Evolutionary conservation across 2,888 invertebrate species (phyloP), one percentile per base, ranked within the genome.

Genomic region (Melanotus villosus): DNA sequence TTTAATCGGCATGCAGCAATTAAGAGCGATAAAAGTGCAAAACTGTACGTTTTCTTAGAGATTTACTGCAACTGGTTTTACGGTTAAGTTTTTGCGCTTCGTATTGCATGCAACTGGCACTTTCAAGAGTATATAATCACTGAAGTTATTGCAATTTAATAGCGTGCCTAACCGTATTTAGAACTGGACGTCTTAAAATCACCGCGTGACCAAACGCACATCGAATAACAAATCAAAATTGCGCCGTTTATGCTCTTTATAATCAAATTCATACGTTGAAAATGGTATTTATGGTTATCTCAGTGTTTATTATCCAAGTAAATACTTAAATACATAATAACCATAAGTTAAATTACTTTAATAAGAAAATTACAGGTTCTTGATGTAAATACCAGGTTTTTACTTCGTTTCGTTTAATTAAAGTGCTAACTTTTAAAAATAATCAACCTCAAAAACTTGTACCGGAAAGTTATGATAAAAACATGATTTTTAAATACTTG

Each of bases 61-160:
- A 62, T 38, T 36, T 41, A 63, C 54, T 38, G 50, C 52, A 52
- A 41, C 63, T 54, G 54, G 63, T 63, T 54, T n/a, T 21, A 16
- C 52, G 23, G 38, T 38, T 36, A 21, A 38, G 36, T 63, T 63
- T 54, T 52, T 63, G 19, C 23, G 23, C 21, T 21, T 38, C 36
- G 23, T 6, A 19, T 2, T 38, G 34, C 62, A 38, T 54, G 38
- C 54, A 18, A 16, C 26, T 38, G 63, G 36, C 41, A 12, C 52
- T 41, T 34, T 56, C n/a, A 14, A 32, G 26, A n/a, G n/a, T 52
- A 14, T 16, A 52, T 52, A 36, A 38, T 34, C 23, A 9, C 10
- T 9, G 52, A 7, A 21, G 34, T 60, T 60, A 60, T 47, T 6
- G 23, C 34, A 23, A 10, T 54, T 60, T 60, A 60, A 34, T 47